Evolutionary conservation across 2,113 vertebrate genomes (phyloP), one percentile per base, ranked within the genome.

Genomic region (Apeltes quadracus): DNA sequence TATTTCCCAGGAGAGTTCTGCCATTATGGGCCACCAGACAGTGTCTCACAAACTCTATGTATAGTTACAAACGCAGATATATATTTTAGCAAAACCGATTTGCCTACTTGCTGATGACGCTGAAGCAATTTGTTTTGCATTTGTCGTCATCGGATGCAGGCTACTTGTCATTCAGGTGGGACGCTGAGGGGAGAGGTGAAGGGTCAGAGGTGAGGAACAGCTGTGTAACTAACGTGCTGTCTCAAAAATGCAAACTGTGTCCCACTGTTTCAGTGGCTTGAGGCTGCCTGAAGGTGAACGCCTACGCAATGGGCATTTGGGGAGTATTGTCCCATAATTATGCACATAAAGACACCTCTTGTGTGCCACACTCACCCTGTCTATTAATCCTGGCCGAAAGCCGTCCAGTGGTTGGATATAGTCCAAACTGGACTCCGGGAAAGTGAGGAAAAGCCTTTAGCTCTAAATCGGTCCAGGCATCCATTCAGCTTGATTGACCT

Each of bases 1-100:
- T 80, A 85, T 90, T 89, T 87, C 75, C 75, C 88, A 78, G 67
- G 66, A 73, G 50, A 82, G 59, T 61, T 71, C 13, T 61, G 71
- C 57, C 44, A 23, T 50, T 27, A 15, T 7, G 32, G 12, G 7
- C 13, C 50, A 54, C 44, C 32, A 66, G 34, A 51, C n/a, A 22
- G 1, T 13, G 15, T 20, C 20, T n/a, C 51, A 22, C 27, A 71
- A n/a, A 55, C 34, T 61, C 25, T 3, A 9, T 8, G 14, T 11
- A 14, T 5, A 38, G 51, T 8, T 8, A n/a, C 18, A n/a, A 67
- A 29, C 29, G 8, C 25, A 20, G 7, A 34, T 22, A 44, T 38
- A 8, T 29, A 18, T 13, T 54, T 34, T 34, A 41, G 29, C 48
- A 72, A 14, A 29, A 25, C 34, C 18, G 25, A 16, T 56, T 70